A percentile compares a stretch with the other conserved stretches of the same genome.
These are phyloP conservation scores for Melanotaenia maccullochi DNA, from an alignment of 2,797 vertebrate species.

Conservation along the genomic window DNA sequence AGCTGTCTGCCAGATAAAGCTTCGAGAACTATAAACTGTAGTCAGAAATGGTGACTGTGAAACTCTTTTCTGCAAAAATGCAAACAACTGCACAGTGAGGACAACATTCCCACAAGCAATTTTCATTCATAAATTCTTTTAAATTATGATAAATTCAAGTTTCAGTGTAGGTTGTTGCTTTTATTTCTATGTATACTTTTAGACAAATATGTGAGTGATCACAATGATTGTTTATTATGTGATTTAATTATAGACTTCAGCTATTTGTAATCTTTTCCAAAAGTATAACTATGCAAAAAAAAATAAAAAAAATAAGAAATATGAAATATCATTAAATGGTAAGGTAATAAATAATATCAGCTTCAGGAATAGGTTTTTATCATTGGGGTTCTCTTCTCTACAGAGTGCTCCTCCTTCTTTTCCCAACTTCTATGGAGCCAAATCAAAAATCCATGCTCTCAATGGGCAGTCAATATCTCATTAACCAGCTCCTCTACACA, in stretches of 20 bases:
- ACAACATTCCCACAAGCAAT: not conserved
- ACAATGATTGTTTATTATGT: not conserved
- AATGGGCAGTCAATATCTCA: constrained; percentile 88
- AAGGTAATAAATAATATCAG: constrained; percentile 23
- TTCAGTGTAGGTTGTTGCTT: not conserved
- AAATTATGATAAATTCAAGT: not conserved
- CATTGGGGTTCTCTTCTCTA: constrained; percentile 19
- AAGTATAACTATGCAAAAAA: not conserved
- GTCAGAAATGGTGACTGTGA: not conserved
- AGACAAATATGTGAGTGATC: not conserved
- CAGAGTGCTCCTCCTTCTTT: constrained; percentile 51
- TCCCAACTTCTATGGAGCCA: constrained; percentile 71
- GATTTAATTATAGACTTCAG: not conserved
- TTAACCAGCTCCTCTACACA: constrained; percentile 81
- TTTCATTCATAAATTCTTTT: not conserved
- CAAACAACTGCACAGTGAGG: not conserved
- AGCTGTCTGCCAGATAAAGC: constrained; percentile 64
- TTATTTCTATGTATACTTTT: not conserved
- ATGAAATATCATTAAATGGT: constrained; percentile 1
- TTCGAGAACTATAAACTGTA: constrained; percentile 21
- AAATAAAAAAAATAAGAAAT: constrained; percentile 2
- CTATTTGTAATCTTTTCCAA: constrained; percentile 6
- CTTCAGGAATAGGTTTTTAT: constrained; percentile 25
- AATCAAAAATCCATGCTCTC: constrained; percentile 87
- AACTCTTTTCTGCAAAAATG: constrained; percentile 3